These are phyloP conservation scores for Lepus oiostolus DNA, from an alignment of 2,797 vertebrate species.

Conservation along the genomic window DNA sequence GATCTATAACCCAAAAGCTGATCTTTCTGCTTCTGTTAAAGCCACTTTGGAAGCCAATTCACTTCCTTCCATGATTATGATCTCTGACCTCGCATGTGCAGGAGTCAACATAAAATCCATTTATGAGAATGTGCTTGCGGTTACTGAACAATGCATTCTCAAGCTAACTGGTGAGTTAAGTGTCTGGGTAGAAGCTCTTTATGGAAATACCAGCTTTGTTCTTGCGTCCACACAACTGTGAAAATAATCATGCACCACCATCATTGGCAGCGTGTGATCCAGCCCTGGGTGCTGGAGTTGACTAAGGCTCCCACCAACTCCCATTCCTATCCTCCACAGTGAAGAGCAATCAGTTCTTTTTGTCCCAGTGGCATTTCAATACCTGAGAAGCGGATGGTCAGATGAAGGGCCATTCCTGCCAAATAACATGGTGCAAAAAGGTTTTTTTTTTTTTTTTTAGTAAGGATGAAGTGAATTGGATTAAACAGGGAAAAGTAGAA, in stretches of 20 bases:
- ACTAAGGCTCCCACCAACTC: background rate
- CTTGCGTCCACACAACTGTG: slow-evolving; percentile 26
- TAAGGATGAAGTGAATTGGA: background rate
- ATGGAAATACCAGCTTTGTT: slow-evolving; percentile 17
- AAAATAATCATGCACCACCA: background rate
- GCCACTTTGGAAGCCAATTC: slow-evolving; percentile 69
- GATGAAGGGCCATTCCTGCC: background rate
- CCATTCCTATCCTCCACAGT: background rate
- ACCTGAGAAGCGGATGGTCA: background rate
- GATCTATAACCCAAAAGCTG: slow-evolving; percentile 79
- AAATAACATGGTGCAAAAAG: background rate
- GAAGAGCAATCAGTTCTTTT: slow-evolving; percentile 23
- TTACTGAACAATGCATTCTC: slow-evolving; percentile 66
- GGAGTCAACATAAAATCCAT: slow-evolving; percentile 80
- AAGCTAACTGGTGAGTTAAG: slow-evolving; percentile 45
- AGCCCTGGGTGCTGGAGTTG: slow-evolving; percentile 7
- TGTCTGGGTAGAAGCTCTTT: slow-evolving; percentile 57
- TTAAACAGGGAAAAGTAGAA: background rate
- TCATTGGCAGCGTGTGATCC: background rate
- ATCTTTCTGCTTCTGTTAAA: slow-evolving; percentile 76
- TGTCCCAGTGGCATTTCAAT: background rate
- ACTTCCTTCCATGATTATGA: slow-evolving; percentile 68
- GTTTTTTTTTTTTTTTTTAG: background rate
- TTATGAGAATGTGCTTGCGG: slow-evolving; percentile 66
- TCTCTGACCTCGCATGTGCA: slow-evolving; percentile 70